phyloP scores from a whole-genome alignment of 1,140 invertebrate genomes.

The Dendrolimus punctatus region DNA sequence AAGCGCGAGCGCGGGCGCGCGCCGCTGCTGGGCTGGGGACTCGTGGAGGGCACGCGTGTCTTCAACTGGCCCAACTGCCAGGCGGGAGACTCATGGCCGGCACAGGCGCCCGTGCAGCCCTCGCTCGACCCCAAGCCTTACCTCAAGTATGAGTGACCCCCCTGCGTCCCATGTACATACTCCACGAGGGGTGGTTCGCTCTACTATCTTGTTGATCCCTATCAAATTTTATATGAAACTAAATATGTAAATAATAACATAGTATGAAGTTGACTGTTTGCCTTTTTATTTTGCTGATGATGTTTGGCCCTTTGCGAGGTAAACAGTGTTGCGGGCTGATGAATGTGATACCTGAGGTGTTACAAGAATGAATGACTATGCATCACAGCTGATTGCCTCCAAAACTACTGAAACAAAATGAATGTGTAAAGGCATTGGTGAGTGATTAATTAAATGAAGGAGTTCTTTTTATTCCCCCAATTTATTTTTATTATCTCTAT shows the following conservation, averaged over 20 bases:
- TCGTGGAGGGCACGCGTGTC: slow-evolving; percentile 40
- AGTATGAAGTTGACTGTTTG: slow-evolving; percentile 40
- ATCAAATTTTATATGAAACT: slow-evolving; percentile 62
- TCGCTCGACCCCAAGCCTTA: slow-evolving; percentile 49
- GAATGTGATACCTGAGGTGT: too few relatives aligned
- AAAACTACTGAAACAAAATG: too few relatives aligned
- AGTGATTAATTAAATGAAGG: too few relatives aligned
- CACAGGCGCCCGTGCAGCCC: slow-evolving; percentile 13
- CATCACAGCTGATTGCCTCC: too few relatives aligned
- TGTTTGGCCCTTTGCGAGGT: neutral
- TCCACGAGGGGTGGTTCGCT: slow-evolving; percentile 6
- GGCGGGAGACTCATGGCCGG: slow-evolving; percentile 41
- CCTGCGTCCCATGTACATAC: slow-evolving; percentile 13
- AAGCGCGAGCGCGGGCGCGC: slow-evolving; percentile 72
- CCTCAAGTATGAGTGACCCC: slow-evolving; percentile 58
- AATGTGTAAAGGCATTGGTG: too few relatives aligned
- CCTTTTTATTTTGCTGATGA: slow-evolving; percentile 15
- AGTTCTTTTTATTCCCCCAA: too few relatives aligned
- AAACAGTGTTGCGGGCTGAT: too few relatives aligned
- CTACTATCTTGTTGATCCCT: slow-evolving; percentile 50
- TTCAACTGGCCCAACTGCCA: slow-evolving; percentile 32
- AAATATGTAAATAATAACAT: slow-evolving; percentile 65
- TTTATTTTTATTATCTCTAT: too few relatives aligned
- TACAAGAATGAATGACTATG: too few relatives aligned
- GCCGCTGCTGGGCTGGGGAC: slow-evolving; percentile 43